Percentiles rank a stretch among this genome's conserved stretches.
Conservation (phyloP, 2,888 invertebrate species). For the Nomada goodeniana region DNA sequence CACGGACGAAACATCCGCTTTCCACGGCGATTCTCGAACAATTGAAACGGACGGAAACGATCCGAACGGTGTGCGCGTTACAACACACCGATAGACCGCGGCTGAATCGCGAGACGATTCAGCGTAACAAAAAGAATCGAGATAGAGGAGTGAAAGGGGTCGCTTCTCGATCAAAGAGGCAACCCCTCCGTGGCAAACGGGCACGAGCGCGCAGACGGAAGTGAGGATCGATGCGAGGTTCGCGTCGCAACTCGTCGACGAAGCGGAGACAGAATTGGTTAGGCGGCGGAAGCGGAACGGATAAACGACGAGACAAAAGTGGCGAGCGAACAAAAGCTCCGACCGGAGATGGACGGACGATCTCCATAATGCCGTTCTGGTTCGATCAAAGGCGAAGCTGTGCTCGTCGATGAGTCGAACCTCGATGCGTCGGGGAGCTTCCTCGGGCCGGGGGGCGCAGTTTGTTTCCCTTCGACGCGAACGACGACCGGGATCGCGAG, state of each 20-base stretch:
- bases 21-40: too few relatives aligned
- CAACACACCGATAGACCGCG: background rate
- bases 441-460: too few relatives aligned
- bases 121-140: background rate
- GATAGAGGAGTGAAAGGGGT: background rate
- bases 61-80: background rate
- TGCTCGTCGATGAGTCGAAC: too few relatives aligned
- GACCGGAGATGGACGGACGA: background rate
- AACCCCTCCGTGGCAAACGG: background rate
- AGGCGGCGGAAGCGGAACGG: background rate
- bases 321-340: background rate
- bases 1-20: too few relatives aligned
- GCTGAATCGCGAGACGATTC: background rate
- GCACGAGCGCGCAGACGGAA: constrained; percentile 27
- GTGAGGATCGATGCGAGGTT: background rate
- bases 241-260: constrained; percentile 7
- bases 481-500: too few relatives aligned
- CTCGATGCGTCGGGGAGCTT: too few relatives aligned
- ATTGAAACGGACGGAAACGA: too few relatives aligned
- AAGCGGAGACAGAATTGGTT: background rate
- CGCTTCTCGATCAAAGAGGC: constrained; percentile 32
- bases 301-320: constrained; percentile 1
- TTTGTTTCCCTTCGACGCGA: too few relatives aligned
- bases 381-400: too few relatives aligned
- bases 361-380: background rate